Percentiles rank a stretch among this genome's conserved stretches.
Conservation (phyloP, 2,888 invertebrate species). For the Leucophenga montana region DNA sequence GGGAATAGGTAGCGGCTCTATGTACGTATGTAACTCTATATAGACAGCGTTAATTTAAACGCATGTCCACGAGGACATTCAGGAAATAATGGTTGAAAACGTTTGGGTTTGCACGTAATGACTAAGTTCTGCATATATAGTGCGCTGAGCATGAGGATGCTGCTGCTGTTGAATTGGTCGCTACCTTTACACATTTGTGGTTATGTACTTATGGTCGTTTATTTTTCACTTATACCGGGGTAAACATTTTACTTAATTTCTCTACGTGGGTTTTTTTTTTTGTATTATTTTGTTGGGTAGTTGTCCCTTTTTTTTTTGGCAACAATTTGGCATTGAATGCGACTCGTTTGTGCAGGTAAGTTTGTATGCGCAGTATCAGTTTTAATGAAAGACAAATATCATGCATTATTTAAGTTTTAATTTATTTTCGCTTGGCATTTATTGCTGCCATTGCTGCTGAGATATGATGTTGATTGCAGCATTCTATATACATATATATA, state of each 20-base stretch:
- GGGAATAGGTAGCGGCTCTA: too few species aligned
- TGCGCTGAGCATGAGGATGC: too few species aligned
- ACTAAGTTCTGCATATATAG: too few species aligned
- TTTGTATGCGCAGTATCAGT: background rate
- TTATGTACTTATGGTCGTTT: conserved; percentile 27
- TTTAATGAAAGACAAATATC: conserved; percentile 30
- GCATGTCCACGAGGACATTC: background rate
- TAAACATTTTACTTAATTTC: conserved; percentile 13
- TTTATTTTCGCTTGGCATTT: conserved; percentile 21
- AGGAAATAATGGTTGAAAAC: background rate
- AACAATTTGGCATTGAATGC: background rate
- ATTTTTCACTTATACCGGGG: conserved; percentile 33
- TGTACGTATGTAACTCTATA: background rate
- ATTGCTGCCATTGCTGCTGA: background rate
- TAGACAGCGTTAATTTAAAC: conserved; percentile 1
- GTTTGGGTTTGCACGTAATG: background rate
- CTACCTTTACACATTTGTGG: background rate
- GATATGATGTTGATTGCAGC: background rate
- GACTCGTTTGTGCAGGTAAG: too few species aligned
- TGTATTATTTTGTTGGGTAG: background rate
- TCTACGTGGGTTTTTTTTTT: background rate
- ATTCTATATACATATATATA: too few species aligned
- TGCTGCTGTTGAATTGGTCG: background rate
- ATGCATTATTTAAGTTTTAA: conserved; percentile 28
- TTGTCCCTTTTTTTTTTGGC: background rate